A percentile compares a stretch with the other conserved stretches of the same genome.
phyloP scores from a whole-genome alignment of 2,888 invertebrate species.

The Aethes cnicana region DNA sequence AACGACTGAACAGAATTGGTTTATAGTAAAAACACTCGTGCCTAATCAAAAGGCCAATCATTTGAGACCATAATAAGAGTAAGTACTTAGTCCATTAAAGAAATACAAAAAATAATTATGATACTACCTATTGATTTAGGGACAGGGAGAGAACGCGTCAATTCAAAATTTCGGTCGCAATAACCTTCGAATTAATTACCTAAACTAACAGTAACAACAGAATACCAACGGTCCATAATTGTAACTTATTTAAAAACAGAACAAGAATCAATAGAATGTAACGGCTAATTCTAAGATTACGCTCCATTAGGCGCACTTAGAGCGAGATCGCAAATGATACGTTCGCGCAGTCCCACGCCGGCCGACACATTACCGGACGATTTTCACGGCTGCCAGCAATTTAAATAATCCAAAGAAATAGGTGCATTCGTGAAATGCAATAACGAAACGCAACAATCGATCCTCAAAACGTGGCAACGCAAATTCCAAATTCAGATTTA shows the following conservation, averaged over 20 bases:
- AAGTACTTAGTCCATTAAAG: too few species aligned
- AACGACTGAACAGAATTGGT: too few species aligned
- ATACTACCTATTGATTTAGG: too few species aligned
- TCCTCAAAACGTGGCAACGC: slow-evolving; percentile 37
- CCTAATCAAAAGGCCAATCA: too few species aligned
- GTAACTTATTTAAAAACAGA: slow-evolving; percentile 49
- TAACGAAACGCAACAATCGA: slow-evolving; percentile 29
- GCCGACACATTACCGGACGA: slow-evolving; percentile 77
- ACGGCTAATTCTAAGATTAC: slow-evolving; percentile 76
- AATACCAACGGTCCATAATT: slow-evolving; percentile 14
- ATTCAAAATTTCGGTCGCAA: too few species aligned
- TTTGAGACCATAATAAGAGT: too few species aligned
- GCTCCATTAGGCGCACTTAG: slow-evolving; percentile 71
- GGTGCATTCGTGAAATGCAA: slow-evolving; percentile 57
- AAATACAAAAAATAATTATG: too few species aligned
- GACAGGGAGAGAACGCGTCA: too few species aligned
- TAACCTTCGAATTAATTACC: too few species aligned
- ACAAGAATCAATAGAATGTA: slow-evolving; percentile 70
- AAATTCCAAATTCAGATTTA: slow-evolving; percentile 31
- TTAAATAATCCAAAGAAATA: slow-evolving; percentile 82
- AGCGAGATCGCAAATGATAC: slow-evolving; percentile 70
- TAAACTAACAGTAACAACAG: slow-evolving; percentile 7
- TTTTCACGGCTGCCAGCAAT: slow-evolving; percentile 82
- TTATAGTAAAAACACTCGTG: too few species aligned
- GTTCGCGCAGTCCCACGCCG: slow-evolving; percentile 73